Evolutionary conservation across 2,113 vertebrate species (phyloP), one percentile per base, ranked within the genome.

Genomic region (Peromyscus maniculatus): DNA sequence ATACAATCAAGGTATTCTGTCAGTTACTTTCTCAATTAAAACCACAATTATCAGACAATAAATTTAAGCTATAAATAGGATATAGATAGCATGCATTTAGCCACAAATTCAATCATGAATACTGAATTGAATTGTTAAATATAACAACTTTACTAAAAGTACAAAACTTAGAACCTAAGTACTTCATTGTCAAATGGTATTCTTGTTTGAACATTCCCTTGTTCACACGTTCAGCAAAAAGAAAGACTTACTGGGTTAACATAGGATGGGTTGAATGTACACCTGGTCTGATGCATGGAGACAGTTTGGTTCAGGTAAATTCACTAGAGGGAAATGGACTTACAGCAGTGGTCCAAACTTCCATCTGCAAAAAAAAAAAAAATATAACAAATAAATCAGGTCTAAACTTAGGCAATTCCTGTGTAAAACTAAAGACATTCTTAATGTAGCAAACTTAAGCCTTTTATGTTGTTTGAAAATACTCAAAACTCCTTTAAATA

Each of bases 361-460:
- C 16, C 93, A 88, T 0, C 17, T 83, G 43, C 94, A 15, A 75
- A 6, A 36, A 5, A 66, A 66, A 66, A 36, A 21, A 5, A n/a
- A n/a, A 21, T 21, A 52, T 1, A 52, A 52, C 1, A 22, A 62
- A 28, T 16, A 28, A 39, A 28, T 49, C 62, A 33, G 26, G 89
- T 72, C 79, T 92, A 91, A 96, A 43, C 1, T 62, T 93, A 77
- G 28, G 80, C 7, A 91, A 33, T 59, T 91, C 66, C 69, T 16
- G 17, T 0, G 0, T 31, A 93, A 97, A 97, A 89, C 1, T 86
- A 55, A 87, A 64, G 74, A 17, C 36, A 64, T 64, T 93, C 43
- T 87, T 96, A 66, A 83, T 13, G 77, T 2, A 80, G 97, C 26
- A 94, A 95, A 31, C 26, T 91, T 86, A 72, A 97, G 1, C 26